A percentile compares a stretch with the other conserved stretches of the same genome.
Evolutionary conservation across 2,113 vertebrate genomes (phyloP).

Genomic region (Limnothrissa miodon): DNA sequence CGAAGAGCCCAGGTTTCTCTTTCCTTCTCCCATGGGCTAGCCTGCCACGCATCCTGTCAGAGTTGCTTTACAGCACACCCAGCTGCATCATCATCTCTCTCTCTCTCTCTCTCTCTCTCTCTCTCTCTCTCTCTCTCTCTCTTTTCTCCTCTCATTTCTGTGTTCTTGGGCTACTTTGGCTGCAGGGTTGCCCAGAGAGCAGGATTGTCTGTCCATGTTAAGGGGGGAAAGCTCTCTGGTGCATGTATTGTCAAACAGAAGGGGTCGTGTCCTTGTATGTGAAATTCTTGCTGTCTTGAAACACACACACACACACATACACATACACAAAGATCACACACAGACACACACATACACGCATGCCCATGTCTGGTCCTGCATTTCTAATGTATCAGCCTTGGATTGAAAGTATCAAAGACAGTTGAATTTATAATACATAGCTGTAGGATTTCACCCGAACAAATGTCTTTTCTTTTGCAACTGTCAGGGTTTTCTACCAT

Average conservation of each 20-base stretch:
- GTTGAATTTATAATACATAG: neutral
- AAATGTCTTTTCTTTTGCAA: neutral
- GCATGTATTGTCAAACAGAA: neutral
- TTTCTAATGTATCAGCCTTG: neutral
- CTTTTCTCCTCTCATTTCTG: neutral
- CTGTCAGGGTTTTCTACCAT: neutral
- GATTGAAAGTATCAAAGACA: neutral
- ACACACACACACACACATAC: conserved; percentile 1
- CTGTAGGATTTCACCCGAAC: neutral
- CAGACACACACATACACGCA: neutral
- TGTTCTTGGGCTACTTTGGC: neutral
- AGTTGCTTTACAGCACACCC: too few relatives aligned
- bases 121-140: neutral
- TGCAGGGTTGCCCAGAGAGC: neutral
- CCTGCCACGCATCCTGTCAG: neutral
- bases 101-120: neutral
- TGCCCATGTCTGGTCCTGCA: neutral
- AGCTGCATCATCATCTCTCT: neutral
- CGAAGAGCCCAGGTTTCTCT: too few relatives aligned
- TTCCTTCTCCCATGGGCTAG: neutral
- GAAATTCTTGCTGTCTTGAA: neutral
- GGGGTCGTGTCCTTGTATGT: neutral
- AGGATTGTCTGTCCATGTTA: neutral
- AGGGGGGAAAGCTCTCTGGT: neutral
- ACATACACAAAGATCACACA: neutral